Evolutionary conservation across 1,140 invertebrate genomes (phyloP).

Genomic region (Elysia chlorotica): DNA sequence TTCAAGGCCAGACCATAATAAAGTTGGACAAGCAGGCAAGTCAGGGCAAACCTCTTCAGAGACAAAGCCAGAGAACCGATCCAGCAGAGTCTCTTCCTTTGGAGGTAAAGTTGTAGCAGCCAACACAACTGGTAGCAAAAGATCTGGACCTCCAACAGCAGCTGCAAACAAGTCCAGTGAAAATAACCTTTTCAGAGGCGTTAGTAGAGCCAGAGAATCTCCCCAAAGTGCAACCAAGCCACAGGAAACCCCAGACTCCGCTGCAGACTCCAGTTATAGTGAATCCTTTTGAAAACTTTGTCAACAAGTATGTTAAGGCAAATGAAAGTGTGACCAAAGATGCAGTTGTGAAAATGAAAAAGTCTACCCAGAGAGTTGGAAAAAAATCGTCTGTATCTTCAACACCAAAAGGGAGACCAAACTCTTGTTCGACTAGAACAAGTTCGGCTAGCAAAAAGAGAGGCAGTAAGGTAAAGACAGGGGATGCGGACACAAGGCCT

Average conservation of each 20-base stretch:
- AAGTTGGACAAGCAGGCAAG: no score
- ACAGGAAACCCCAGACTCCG: neutral
- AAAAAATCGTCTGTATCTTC: slow-evolving; percentile 19
- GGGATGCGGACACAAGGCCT: slow-evolving; percentile 31
- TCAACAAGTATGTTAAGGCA: neutral
- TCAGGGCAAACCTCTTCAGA: no score
- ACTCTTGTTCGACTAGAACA: slow-evolving; percentile 31
- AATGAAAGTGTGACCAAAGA: slow-evolving; percentile 22
- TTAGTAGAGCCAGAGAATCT: no score
- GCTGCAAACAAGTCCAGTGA: no score
- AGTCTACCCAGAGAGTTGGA: slow-evolving; percentile 28
- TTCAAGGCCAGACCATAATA: no score
- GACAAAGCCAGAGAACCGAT: no score
- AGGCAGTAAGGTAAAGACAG: slow-evolving; percentile 35
- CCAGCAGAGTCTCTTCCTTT: no score
- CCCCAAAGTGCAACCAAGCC: neutral
- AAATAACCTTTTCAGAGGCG: no score
- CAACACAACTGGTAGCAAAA: no score
- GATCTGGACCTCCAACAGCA: no score
- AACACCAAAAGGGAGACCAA: slow-evolving; percentile 28
- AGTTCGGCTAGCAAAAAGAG: slow-evolving; percentile 32
- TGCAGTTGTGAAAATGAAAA: slow-evolving; percentile 24
- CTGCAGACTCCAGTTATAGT: slow-evolving; percentile 47
- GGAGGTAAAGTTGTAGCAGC: no score
- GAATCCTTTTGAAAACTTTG: slow-evolving; percentile 50